Base-by-base conservation (phyloP, 2,888 invertebrate genomes). In the Caenorhabditis sulstoni region DNA sequence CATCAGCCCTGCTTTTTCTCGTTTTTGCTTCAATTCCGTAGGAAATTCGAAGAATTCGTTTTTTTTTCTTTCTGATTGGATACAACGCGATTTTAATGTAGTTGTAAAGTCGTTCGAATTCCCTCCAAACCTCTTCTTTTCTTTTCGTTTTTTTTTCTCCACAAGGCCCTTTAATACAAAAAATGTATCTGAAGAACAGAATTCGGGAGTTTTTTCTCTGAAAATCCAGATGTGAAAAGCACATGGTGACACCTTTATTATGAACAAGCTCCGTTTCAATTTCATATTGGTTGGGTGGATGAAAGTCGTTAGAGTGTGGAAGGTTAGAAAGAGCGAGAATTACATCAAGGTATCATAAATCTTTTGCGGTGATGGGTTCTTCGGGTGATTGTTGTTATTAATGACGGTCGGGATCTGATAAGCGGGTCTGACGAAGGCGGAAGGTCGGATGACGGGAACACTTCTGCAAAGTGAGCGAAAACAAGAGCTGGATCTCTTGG, bases 271-370 rank as follows among this genome's bases (percentile, higher is more conserved):
- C 64, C 73, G 64, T 29, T 57, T 35, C 20, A 18, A 20, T 39
- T 20, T 39, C 18, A 23, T 8, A 23, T 53, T 23, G 14, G 45
- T 62, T 22, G 23, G 37, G 37, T 35, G 22, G 52, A 37, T 55
- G 47, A 49, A 61, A 16, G 20, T 44, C 39, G 68, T 5, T 29
- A 20, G 59, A 68, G 57, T 55, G 47, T 47, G 55, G 55, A 22
- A 57, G 39, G 39, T 55, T 44, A 23, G 12, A 29, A 29, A 29
- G 52, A 11, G 18, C n/a, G 14, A 14, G 37, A 23, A 57, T 85
- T 80, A 87, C 85, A 87, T 83, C 37, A 87, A 79, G 3, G 87
- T 87, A 67, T 86, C 87, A 79, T 87, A 86, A 20, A 86, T 81
- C 66, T 87, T 87, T 52, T 85, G 79, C 29, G 87, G 87, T 41